Conservation (phyloP, 2,888 invertebrate species). For the Heterodera filipjevi region DNA sequence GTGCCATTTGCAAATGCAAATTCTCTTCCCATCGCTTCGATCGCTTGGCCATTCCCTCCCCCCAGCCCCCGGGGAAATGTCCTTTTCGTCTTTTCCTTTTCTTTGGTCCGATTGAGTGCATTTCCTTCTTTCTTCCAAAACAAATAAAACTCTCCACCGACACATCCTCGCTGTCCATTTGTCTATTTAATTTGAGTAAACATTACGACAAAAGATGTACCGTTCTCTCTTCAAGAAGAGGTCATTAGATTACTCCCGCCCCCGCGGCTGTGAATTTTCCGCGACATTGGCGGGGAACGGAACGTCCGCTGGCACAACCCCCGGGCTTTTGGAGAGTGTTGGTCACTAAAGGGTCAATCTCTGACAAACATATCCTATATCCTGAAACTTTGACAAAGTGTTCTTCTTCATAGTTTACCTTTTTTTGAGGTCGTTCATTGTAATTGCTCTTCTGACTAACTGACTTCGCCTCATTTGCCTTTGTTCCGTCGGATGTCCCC, state of each 20-base stretch:
- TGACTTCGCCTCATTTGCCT: background rate
- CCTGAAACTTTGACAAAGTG: too few relatives aligned
- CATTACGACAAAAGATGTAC: background rate
- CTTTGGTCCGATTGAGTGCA: background rate
- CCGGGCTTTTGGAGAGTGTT: too few relatives aligned
- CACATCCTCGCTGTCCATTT: background rate
- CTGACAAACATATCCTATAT: too few relatives aligned
- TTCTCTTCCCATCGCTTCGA: background rate
- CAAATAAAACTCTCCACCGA: background rate
- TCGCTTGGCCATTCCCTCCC: background rate
- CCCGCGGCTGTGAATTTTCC: too few relatives aligned
- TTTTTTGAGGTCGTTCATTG: too few relatives aligned
- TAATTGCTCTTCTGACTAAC: too few relatives aligned
- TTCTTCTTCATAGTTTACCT: too few relatives aligned
- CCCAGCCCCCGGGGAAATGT: background rate
- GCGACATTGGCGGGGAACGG: too few relatives aligned
- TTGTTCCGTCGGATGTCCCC: background rate
- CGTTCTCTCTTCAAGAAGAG: background rate
- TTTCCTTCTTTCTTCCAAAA: background rate
- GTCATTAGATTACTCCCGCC: too few relatives aligned
- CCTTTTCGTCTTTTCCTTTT: background rate
- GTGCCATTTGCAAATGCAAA: background rate
- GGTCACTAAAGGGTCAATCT: too few relatives aligned
- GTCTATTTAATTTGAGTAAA: background rate
- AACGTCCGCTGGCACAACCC: too few relatives aligned